Conservation (phyloP, 2,888 invertebrate genomes). For the Dicyrtomina minuta region DNA sequence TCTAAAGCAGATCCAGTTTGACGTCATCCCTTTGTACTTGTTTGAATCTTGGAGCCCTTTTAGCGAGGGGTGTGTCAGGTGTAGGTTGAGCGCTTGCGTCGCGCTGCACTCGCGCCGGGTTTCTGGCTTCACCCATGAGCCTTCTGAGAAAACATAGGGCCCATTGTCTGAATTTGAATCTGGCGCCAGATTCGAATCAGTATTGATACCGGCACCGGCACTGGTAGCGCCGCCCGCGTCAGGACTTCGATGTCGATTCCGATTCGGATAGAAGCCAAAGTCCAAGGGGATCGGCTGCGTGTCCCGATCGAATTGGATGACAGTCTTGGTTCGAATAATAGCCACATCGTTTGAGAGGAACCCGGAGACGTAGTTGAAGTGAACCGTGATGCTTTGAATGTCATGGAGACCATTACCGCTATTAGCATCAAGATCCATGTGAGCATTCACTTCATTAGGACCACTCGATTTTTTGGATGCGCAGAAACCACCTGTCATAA, state of each 20-base stretch:
- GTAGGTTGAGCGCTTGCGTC: background rate
- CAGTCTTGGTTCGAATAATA: constrained; percentile 11
- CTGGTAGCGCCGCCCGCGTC: no score
- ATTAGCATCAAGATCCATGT: no score
- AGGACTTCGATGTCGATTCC: no score
- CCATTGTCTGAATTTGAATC: no score
- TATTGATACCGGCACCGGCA: no score
- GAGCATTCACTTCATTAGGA: no score
- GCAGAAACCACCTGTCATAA: no score
- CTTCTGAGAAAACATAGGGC: no score
- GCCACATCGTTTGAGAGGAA: constrained; percentile 15
- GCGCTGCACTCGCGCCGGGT: background rate
- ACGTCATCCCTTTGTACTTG: constrained; percentile 2
- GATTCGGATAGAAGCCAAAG: no score
- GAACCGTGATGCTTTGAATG: constrained; percentile 3
- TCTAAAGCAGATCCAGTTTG: constrained; percentile 12
- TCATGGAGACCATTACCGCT: background rate
- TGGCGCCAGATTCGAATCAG: no score
- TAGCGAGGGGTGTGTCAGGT: background rate
- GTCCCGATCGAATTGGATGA: background rate
- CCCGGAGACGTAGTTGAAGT: constrained; percentile 19
- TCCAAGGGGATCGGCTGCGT: no score
- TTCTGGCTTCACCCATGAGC: background rate
- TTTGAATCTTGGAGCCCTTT: background rate
- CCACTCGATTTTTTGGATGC: no score